Evolutionary conservation across 2,888 invertebrate genomes (phyloP).

Genomic region (Furcula furcula): DNA sequence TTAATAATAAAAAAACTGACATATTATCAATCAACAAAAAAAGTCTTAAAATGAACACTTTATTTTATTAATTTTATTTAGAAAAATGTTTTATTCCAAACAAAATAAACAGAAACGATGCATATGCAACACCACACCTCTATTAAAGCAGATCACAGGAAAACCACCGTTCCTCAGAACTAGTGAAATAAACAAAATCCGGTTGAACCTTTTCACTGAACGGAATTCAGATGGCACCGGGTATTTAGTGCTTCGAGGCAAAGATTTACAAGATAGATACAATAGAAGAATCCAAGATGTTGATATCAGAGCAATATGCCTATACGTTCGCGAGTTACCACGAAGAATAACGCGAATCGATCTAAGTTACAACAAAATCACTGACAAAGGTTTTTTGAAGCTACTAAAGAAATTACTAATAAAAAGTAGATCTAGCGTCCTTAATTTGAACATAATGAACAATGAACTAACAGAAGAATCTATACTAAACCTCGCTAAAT

Average conservation of each 20-base stretch:
- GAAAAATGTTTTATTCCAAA: constrained; percentile 4
- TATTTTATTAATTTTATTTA: no score
- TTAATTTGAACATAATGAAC: constrained; percentile 80
- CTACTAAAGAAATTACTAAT: constrained; percentile 64
- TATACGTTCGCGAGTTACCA: constrained; percentile 65
- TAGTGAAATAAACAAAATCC: constrained; percentile 51
- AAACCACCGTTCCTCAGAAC: constrained; percentile 28
- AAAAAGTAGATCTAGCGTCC: constrained; percentile 67
- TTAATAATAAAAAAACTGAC: no score
- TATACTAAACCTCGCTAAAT: constrained; percentile 52
- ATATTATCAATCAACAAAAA: no score
- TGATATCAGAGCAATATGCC: constrained; percentile 74
- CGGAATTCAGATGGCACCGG: constrained; percentile 79
- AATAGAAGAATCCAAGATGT: constrained; percentile 64
- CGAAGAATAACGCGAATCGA: constrained; percentile 73
- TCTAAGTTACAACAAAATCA: constrained; percentile 81
- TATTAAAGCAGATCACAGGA: constrained; percentile 51
- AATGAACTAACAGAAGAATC: constrained; percentile 76
- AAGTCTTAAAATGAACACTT: no score
- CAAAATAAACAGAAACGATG: constrained; percentile 41
- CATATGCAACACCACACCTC: constrained; percentile 46
- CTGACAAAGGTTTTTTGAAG: constrained; percentile 70
- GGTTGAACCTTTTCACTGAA: constrained; percentile 66
- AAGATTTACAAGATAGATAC: constrained; percentile 68
- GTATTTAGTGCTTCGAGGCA: constrained; percentile 74